Conservation (phyloP, 2,888 invertebrate species). For the Glaucopsyche alexis region DNA sequence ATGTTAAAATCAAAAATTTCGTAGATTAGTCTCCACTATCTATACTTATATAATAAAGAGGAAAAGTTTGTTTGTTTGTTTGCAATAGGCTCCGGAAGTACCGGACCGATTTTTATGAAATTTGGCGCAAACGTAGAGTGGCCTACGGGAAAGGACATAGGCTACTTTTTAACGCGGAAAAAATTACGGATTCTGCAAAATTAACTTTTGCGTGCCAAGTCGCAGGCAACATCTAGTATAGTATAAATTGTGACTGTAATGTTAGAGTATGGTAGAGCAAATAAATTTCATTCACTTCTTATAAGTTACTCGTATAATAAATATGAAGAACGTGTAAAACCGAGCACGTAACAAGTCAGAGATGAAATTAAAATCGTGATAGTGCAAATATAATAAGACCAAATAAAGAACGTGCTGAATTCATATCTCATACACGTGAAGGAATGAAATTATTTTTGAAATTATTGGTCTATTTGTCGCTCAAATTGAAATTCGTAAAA, state of each 20-base stretch:
- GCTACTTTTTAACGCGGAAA: too few relatives aligned
- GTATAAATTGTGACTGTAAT: neutral
- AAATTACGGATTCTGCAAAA: too few relatives aligned
- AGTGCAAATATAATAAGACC: constrained; percentile 33
- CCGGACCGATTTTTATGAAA: too few relatives aligned
- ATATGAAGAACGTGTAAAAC: neutral
- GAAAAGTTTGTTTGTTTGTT: too few relatives aligned
- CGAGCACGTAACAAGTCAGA: neutral
- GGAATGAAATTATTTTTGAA: neutral
- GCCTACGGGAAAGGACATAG: too few relatives aligned
- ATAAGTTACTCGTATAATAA: neutral
- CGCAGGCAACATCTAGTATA: too few relatives aligned
- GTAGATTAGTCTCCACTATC: too few relatives aligned
- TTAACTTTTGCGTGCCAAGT: too few relatives aligned
- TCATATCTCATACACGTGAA: neutral
- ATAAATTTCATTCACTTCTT: neutral
- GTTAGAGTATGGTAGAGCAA: neutral
- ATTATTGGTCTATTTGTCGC: neutral
- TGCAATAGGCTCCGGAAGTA: too few relatives aligned
- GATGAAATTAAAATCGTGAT: constrained; percentile 32
- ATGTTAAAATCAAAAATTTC: too few relatives aligned
- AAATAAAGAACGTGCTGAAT: constrained; percentile 17
- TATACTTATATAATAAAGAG: too few relatives aligned
- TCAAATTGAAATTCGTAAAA: neutral
- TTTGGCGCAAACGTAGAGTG: too few relatives aligned